phyloP scores from a whole-genome alignment of 2,113 vertebrate genomes.

The Nibea coibor region DNA sequence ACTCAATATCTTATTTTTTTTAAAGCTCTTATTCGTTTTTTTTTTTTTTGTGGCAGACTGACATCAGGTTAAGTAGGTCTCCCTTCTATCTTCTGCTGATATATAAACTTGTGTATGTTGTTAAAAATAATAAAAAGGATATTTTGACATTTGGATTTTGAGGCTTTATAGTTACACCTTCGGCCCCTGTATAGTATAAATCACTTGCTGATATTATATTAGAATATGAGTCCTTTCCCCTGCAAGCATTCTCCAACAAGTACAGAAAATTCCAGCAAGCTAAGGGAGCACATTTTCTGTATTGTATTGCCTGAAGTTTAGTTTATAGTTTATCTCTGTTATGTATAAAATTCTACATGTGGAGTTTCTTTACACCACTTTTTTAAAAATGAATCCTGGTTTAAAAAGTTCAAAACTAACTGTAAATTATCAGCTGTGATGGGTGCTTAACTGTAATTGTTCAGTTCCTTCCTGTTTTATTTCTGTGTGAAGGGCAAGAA shows the following conservation, averaged over 20 bases:
- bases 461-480: slow-evolving; percentile 1
- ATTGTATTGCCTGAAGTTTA: neutral
- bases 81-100: neutral
- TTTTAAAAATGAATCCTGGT: neutral
- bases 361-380: neutral
- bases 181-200: neutral
- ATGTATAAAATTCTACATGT: neutral
- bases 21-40: too few relatives aligned
- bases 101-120: neutral
- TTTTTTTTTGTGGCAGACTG: neutral
- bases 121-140: neutral
- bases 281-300: neutral
- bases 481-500: slow-evolving; percentile 11
- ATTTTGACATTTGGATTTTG: neutral
- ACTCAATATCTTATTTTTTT: neutral
- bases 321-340: neutral
- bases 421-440: neutral
- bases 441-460: neutral
- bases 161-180: neutral
- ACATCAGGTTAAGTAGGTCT: neutral
- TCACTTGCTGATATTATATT: neutral
- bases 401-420: neutral
- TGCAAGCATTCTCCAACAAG: neutral
- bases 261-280: neutral
- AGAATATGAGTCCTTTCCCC: neutral